Conservation (phyloP, 2,888 invertebrate species). For the Nasonovia ribisnigri region DNA sequence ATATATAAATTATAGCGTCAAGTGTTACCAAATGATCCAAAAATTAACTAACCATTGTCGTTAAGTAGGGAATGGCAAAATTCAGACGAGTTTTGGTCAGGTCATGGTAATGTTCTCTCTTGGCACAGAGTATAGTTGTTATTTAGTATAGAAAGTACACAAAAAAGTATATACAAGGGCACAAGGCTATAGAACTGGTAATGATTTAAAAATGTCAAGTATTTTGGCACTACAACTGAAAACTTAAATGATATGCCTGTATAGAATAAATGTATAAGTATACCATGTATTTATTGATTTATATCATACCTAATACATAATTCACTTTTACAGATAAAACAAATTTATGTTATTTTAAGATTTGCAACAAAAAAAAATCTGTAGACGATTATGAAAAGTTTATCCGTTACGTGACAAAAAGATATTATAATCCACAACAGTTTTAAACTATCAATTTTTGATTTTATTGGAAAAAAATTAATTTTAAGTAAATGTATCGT, state of each 20-base stretch:
- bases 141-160: neutral
- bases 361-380: conserved; percentile 51
- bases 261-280: neutral
- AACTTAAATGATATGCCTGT: neutral
- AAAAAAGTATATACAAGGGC: neutral
- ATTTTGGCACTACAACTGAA: neutral
- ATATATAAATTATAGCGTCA: too few relatives aligned
- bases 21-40: too few relatives aligned
- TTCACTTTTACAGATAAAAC: neutral
- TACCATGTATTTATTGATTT: neutral
- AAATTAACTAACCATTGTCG: too few relatives aligned
- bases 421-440: neutral
- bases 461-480: conserved; percentile 2
- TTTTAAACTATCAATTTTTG: neutral
- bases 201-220: neutral
- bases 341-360: conserved; percentile 47
- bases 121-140: neutral
- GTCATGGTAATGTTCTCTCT: too few relatives aligned
- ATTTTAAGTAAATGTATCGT: neutral
- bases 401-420: conserved; percentile 2
- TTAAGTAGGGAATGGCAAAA: too few relatives aligned
- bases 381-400: neutral
- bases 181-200: neutral
- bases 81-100: too few relatives aligned
- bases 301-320: neutral